Evolutionary conservation across 2,797 vertebrate genomes (phyloP).

Genomic region (Phrynocephalus vlangalii): DNA sequence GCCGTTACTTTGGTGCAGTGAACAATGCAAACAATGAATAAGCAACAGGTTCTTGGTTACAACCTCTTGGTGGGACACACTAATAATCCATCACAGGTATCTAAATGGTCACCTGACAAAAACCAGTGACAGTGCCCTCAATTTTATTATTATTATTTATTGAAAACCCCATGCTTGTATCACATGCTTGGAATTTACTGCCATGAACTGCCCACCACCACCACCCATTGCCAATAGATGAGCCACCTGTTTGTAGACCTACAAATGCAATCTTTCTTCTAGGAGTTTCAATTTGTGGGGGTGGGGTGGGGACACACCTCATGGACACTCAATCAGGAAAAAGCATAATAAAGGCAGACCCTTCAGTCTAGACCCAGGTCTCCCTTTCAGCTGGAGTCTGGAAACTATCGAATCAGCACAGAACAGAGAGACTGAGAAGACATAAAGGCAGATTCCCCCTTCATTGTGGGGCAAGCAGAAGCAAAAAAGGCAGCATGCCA

Average conservation of each 20-base stretch:
- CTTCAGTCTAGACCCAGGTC: not conserved
- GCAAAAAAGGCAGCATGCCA: not conserved
- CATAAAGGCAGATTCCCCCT: not conserved
- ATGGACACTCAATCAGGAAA: not conserved
- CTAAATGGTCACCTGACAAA: not conserved
- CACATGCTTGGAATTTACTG: not conserved
- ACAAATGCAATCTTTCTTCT: not conserved
- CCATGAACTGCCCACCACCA: not conserved
- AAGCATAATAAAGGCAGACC: not conserved
- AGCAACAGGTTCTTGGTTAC: not conserved
- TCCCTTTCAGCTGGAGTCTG: conserved; percentile 5
- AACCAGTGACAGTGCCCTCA: not conserved
- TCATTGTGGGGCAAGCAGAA: not conserved
- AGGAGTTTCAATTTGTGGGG: too few species aligned
- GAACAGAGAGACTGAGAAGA: not conserved
- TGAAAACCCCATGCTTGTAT: not conserved
- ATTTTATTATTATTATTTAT: not conserved
- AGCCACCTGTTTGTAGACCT: not conserved
- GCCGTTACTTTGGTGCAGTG: not conserved
- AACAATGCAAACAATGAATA: not conserved
- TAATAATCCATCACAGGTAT: not conserved
- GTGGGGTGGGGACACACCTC: not conserved
- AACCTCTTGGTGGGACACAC: not conserved
- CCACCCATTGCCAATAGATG: not conserved
- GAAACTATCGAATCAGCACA: not conserved